phyloP scores from a whole-genome alignment of 1,140 invertebrate species.

The Hycleus phaleratus region DNA sequence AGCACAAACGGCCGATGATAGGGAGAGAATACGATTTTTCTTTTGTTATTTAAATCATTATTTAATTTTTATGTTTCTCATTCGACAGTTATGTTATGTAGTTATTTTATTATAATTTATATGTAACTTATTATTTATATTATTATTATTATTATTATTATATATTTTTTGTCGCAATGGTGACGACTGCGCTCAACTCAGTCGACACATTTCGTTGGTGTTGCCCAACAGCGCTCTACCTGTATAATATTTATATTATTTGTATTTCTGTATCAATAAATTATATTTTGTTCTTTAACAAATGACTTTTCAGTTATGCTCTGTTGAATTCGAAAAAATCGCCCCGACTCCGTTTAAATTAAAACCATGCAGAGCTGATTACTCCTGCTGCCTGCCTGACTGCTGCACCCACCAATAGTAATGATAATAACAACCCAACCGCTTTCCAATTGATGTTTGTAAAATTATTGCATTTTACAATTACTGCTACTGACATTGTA shows the following conservation, averaged over 20 bases:
- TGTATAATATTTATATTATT: conserved; percentile 40
- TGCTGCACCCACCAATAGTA: too few species aligned
- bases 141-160: conserved; percentile 26
- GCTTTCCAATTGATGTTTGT: too few species aligned
- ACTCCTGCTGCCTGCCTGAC: too few species aligned
- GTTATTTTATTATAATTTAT: conserved; percentile 44
- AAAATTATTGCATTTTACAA: too few species aligned
- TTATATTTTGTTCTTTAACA: conserved; percentile 40
- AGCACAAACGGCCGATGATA: conserved; percentile 31
- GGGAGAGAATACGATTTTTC: conserved; percentile 34
- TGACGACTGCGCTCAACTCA: conserved; percentile 32
- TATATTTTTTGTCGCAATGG: conserved; percentile 7
- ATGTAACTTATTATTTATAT: conserved; percentile 44
- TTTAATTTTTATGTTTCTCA: conserved; percentile 42
- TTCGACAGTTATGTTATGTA: conserved; percentile 42
- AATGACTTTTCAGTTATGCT: too few species aligned
- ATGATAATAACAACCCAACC: too few species aligned
- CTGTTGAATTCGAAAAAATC: too few species aligned
- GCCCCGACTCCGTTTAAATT: too few species aligned
- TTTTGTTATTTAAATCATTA: conserved; percentile 43
- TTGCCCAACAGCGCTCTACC: conserved; percentile 29
- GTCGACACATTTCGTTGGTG: conserved; percentile 22
- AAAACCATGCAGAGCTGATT: too few species aligned
- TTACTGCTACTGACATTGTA: too few species aligned
- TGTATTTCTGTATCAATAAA: conserved; percentile 40